Evolutionary conservation across 2,797 vertebrate species (phyloP).

Genomic region (Sphenopsis melanotis): DNA sequence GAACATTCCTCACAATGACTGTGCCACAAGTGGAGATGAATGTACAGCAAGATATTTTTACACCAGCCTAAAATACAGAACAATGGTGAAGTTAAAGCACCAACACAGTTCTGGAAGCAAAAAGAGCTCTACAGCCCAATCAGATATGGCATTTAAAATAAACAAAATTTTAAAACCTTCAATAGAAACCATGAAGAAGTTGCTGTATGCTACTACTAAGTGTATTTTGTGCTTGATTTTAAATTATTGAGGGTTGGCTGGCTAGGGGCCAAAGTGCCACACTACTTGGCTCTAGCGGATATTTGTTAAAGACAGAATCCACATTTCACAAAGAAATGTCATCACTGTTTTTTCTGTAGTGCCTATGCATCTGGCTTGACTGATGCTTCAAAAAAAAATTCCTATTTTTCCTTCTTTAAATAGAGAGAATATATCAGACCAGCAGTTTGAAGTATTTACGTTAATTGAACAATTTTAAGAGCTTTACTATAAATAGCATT

Average conservation of each 20-base stretch:
- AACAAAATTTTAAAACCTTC: neutral
- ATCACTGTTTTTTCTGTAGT: neutral
- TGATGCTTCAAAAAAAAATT: neutral
- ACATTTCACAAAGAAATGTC: neutral
- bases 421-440: neutral
- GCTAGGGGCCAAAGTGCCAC: neutral
- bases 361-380: neutral
- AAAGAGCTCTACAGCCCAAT: neutral
- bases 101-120: neutral
- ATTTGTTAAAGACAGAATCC: neutral
- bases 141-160: neutral
- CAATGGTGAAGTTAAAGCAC: neutral
- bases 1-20: neutral
- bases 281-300: neutral
- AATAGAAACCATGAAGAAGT: neutral
- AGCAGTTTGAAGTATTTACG: neutral
- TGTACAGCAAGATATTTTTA: neutral
- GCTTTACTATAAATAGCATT: conserved; percentile 34
- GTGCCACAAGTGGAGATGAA: neutral
- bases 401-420: neutral
- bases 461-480: conserved; percentile 22
- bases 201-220: neutral
- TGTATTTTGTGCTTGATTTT: neutral
- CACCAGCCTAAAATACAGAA: neutral
- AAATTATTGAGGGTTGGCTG: neutral